Evolutionary conservation across 1,140 invertebrate species (phyloP).

Genomic region (Triops longicaudatus): DNA sequence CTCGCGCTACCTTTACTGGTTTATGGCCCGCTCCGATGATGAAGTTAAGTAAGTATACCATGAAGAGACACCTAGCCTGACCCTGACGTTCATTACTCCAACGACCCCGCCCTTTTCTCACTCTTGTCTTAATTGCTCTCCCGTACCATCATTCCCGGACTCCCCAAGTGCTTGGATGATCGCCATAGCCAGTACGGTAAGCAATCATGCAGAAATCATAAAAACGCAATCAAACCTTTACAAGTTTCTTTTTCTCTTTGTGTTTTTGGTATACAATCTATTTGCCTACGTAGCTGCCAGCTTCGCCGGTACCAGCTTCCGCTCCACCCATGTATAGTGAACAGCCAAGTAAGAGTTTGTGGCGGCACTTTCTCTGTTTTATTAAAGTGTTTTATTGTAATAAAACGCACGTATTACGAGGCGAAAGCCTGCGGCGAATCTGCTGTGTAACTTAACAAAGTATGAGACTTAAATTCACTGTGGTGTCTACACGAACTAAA

Average conservation of each 20-base stretch:
- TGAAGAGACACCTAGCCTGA: conserved; percentile 16
- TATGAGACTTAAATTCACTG: too few species aligned
- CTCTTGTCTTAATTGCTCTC: conserved; percentile 35
- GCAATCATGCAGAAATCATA: conserved; percentile 34
- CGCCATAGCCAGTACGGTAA: conserved; percentile 59
- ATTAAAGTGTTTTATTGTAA: too few species aligned
- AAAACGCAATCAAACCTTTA: neutral
- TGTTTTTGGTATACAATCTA: neutral
- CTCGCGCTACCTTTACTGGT: conserved; percentile 35
- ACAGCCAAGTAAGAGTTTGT: neutral
- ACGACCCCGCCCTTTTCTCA: neutral
- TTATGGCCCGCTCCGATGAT: conserved; percentile 34
- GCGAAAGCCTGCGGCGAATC: too few species aligned
- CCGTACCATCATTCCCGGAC: neutral
- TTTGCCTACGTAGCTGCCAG: neutral
- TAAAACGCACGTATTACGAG: too few species aligned
- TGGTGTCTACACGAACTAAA: too few species aligned
- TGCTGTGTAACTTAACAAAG: too few species aligned
- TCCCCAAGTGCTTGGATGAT: conserved; percentile 54
- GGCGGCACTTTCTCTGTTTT: neutral
- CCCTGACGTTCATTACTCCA: neutral
- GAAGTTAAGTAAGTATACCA: conserved; percentile 34
- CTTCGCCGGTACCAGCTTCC: neutral
- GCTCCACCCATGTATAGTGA: neutral
- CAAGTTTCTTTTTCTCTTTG: neutral